These are phyloP conservation scores for Torymus auratus DNA, from an alignment of 2,888 invertebrate genomes.

Conservation along the genomic window DNA sequence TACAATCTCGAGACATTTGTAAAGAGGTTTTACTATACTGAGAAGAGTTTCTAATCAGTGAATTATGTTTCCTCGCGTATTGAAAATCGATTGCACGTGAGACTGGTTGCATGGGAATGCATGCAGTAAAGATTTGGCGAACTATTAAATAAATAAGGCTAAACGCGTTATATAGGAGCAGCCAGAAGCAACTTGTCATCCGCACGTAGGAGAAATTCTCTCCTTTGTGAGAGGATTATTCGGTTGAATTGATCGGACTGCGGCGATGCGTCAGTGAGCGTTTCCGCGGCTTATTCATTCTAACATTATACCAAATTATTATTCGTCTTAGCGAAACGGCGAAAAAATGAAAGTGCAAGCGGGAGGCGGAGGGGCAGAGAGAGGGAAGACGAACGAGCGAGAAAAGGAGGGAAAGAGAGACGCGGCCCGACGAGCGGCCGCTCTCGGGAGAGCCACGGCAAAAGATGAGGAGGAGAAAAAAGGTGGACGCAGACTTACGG, in stretches of 20 bases:
- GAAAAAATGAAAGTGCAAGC: constrained; percentile 43
- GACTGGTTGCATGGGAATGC: background rate
- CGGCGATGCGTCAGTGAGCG: constrained; percentile 11
- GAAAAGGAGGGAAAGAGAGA: constrained; percentile 5
- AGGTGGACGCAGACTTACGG: constrained; percentile 63
- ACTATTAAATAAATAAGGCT: constrained; percentile 21
- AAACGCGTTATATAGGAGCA: background rate
- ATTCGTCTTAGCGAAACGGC: constrained; percentile 27
- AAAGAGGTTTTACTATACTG: too few relatives aligned
- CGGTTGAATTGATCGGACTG: constrained; percentile 14
- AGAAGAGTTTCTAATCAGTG: too few relatives aligned
- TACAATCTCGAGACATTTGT: too few relatives aligned
- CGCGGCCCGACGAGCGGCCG: background rate
- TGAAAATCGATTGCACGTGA: too few relatives aligned
- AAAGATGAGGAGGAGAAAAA: constrained; percentile 49
- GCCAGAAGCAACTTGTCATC: background rate
- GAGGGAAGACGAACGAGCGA: background rate
- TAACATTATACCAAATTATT: constrained; percentile 41
- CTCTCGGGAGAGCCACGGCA: background rate
- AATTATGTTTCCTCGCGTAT: too few relatives aligned
- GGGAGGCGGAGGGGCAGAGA: background rate
- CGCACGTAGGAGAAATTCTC: background rate
- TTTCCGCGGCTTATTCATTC: constrained; percentile 28
- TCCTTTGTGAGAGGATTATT: constrained; percentile 27
- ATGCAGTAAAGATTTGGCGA: background rate